These are phyloP conservation scores for Lysandra bellargus DNA, from an alignment of 2,888 invertebrate genomes.

Conservation along the genomic window DNA sequence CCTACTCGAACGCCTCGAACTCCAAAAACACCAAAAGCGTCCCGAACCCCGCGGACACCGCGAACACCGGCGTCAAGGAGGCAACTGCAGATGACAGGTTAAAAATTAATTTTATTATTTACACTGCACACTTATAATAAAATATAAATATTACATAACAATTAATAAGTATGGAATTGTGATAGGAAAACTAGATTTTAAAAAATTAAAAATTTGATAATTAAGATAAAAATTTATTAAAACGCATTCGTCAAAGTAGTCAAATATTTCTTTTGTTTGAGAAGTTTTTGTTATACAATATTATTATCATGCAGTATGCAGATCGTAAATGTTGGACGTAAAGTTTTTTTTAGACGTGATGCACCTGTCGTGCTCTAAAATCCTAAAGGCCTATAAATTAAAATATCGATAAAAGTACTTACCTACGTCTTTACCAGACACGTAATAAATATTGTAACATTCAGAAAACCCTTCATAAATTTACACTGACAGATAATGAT, in stretches of 20 bases:
- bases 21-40: constrained; percentile 57
- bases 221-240: not conserved
- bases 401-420: constrained; percentile 5
- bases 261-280: not conserved
- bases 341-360: not conserved
- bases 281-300: not conserved
- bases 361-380: constrained; percentile 8
- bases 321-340: not conserved
- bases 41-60: constrained; percentile 70
- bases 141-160: too few relatives aligned
- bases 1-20: constrained; percentile 58
- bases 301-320: not conserved
- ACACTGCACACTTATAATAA: not conserved
- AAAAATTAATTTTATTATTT: not conserved
- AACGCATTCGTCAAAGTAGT: not conserved
- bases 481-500: constrained; percentile 1
- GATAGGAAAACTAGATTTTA: too few relatives aligned
- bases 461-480: not conserved
- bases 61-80: constrained; percentile 73
- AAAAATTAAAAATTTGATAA: not conserved
- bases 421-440: not conserved
- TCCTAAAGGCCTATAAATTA: not conserved
- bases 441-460: not conserved
- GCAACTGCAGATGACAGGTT: constrained; percentile 78
- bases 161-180: too few relatives aligned